Evolutionary conservation across 2,113 vertebrate genomes (phyloP), one percentile per base, ranked within the genome.

Genomic region (Semnornis frantzii): DNA sequence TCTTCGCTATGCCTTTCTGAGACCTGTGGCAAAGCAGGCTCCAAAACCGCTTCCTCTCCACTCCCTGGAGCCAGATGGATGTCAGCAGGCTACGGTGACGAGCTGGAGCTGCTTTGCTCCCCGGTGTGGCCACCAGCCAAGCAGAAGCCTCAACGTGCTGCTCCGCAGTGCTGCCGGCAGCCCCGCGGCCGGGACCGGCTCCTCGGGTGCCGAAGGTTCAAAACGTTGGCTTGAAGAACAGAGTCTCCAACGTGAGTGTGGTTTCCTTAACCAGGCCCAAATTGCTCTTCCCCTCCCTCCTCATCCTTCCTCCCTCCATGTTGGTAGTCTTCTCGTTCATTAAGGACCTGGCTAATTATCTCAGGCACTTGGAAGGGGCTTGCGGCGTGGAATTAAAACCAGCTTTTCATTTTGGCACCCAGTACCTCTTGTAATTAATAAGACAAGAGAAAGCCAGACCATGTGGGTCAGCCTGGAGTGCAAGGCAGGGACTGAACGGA

Each of bases 321-420:
- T 78, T 91, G 76, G 76, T 89, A 78, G 87, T 66, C 63, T 82
- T 90, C 73, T 75, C 1, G 0, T 82, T 95, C 82, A 31, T 95
- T 96, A 90, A 86, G 83, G 85, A 44, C 18, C 20, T 69, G 60
- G 85, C 76, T 96, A 94, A 95, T 95, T 96, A 95, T 86, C 87
- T 89, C 82, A 73, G 80, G 90, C 83, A 76, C 87, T 94, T 95
- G 94, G 90, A 96, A 63, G 80, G 39, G 82, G 82, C 69, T 46
- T 93, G 75, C 44, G 59, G 91, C 65, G 3, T 69, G 85, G 76
- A 94, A 95, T 94, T 50, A 87, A 92, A 90, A 91, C 78, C 94
- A 92, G 94, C 91, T 87, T 92, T 95, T 94, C 60, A 0, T 93
- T 79, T 92, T 96, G 96, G 96, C 96, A 94, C 70, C 70, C 77